A percentile compares a stretch with the other conserved stretches of the same genome.
Evolutionary conservation across 2,113 vertebrate species (phyloP).

Genomic region (Petrocephalus zakoni): DNA sequence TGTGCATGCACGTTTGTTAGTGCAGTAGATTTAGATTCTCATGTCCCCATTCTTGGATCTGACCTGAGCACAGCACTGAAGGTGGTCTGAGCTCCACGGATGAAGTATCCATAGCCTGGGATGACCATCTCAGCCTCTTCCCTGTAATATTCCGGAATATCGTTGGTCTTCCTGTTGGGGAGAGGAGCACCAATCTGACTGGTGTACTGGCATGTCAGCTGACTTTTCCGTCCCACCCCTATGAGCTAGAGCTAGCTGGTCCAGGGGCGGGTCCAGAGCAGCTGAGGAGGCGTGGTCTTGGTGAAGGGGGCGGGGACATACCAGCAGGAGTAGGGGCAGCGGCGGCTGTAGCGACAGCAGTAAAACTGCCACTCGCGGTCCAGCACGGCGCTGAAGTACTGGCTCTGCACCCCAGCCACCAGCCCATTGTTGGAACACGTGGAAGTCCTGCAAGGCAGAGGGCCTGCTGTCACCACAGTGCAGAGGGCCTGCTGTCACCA

Average conservation of each 20-base stretch:
- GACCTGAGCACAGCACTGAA: conserved; percentile 90
- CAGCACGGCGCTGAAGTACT: conserved; percentile 85
- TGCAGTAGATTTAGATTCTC: neutral
- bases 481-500: conserved; percentile 23
- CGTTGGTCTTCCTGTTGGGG: conserved; percentile 74
- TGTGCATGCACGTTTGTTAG: neutral
- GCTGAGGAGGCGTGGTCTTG: neutral
- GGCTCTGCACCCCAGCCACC: conserved; percentile 88
- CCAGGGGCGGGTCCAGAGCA: neutral
- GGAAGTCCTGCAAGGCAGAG: conserved; percentile 73
- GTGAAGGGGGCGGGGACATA: conserved; percentile 52
- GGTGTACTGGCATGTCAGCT: neutral
- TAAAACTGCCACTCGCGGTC: conserved; percentile 98
- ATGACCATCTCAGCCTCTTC: conserved; percentile 89
- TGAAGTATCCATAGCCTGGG: conserved; percentile 83
- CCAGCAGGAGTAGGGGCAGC: conserved; percentile 91
- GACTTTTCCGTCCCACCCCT: neutral
- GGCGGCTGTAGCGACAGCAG: conserved; percentile 84
- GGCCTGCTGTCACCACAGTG: conserved; percentile 5
- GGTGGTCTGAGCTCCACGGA: conserved; percentile 88
- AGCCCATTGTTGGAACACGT: conserved; percentile 86
- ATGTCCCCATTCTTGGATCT: conserved; percentile 12
- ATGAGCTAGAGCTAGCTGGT: neutral
- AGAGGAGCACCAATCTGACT: neutral
- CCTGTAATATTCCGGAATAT: conserved; percentile 74